Base-by-base conservation (phyloP, 2,113 vertebrate genomes). In the Anguilla rostrata region DNA sequence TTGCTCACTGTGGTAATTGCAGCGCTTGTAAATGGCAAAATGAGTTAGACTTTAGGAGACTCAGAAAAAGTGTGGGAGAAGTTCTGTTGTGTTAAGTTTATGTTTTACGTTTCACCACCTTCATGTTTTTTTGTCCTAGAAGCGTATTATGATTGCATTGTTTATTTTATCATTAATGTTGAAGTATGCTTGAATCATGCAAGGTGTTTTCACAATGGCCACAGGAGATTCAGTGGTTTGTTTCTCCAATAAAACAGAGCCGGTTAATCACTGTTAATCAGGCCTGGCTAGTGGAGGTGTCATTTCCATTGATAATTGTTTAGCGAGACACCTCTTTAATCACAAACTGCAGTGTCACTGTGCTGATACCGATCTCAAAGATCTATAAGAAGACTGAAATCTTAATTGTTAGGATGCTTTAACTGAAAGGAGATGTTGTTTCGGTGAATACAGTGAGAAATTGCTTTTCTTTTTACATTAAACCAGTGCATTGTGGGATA, bases 221-320 rank as follows among this genome's bases (percentile, higher is more conserved):
- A 40, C 34, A 75, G 40, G 34, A 41, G 78, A 16, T 3, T 80
- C 18, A 40, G 34, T 79, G 29, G 22, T 79, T 5, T 78, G 29
- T 80, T 80, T 41, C 78, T 41, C 16, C 15, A 39, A 41, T 80
- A 22, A 18, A 18, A 4, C 39, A 14, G 39, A 40, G 15, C 78
- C 5, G 41, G 86, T 86, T 86, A 84, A 16, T 87, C 16, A 39
- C 85, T 89, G 34, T 79, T 18, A 14, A 14, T 53, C 0, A 66
- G 82, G 26, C 83, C 80, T 86, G 79, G 89, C 88, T 87, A 85
- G 86, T 85, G 49, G 49, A 46, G 12, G 46, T 89, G 49, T 91
- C 88, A 92, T 90, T 92, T 81, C 84, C 84, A 91, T 92, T 89
- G 92, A 93, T 94, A 89, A 89, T 89, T 84, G 86, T 87, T 91